These are phyloP conservation scores for Cricetomys ansorgei DNA, from an alignment of 2,113 vertebrate genomes.

Conservation along the genomic window DNA sequence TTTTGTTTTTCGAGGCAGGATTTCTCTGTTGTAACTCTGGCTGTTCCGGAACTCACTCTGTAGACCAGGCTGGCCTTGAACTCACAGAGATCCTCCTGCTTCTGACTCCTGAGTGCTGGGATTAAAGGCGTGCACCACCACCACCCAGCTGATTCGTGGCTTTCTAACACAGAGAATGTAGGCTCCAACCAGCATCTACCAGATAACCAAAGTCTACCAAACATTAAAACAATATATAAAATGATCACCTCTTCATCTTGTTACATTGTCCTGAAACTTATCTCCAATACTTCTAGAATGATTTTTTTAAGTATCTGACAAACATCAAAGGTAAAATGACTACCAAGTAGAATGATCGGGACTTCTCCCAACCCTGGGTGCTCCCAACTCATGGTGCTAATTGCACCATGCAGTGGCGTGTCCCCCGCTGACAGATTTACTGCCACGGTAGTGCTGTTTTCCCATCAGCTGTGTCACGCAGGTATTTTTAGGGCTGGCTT, in stretches of 20 bases:
- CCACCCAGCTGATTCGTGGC: not conserved
- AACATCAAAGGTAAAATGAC: not conserved
- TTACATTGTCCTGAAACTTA: not conserved
- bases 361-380: not conserved
- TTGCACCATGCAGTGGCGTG: not conserved
- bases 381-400: too few species aligned
- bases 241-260: not conserved
- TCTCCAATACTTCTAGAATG: not conserved
- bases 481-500: slow-evolving; percentile 17
- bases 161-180: not conserved
- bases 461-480: not conserved
- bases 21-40: too few species aligned
- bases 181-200: not conserved
- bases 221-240: not conserved
- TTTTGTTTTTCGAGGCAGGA: too few species aligned
- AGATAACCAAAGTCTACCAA: slow-evolving; percentile 14
- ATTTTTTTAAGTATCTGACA: not conserved
- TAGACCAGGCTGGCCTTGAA: too few species aligned
- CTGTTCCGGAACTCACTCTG: too few species aligned
- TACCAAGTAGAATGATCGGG: not conserved
- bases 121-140: too few species aligned
- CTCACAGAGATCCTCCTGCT: too few species aligned
- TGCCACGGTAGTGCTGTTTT: not conserved
- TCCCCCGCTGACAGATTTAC: not conserved
- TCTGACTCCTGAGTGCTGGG: too few species aligned